phyloP scores from a whole-genome alignment of 2,113 vertebrate genomes.

The Eulemur macaco region DNA sequence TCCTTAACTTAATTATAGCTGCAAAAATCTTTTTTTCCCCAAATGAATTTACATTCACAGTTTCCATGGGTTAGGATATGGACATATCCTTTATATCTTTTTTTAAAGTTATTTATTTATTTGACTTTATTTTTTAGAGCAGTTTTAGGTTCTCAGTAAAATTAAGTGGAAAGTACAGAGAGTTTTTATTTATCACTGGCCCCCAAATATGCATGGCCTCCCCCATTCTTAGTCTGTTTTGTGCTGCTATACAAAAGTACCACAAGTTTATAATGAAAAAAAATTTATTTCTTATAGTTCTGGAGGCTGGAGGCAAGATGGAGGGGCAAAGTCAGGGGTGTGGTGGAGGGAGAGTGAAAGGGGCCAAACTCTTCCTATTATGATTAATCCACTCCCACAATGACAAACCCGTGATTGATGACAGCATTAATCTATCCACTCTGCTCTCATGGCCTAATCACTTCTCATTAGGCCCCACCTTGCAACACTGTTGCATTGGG shows the following conservation, averaged over 20 bases:
- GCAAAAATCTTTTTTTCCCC: background rate
- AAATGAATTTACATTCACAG: background rate
- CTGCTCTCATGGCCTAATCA: background rate
- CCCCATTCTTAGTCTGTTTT: background rate
- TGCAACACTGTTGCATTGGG: background rate
- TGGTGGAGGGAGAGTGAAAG: background rate
- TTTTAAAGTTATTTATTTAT: background rate
- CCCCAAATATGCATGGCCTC: background rate
- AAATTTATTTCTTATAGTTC: background rate
- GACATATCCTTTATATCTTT: background rate
- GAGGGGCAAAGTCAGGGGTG: too few relatives aligned
- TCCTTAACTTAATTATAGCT: background rate
- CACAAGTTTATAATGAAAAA: background rate
- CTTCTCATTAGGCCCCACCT: background rate
- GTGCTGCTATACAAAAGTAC: background rate
- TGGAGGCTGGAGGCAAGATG: background rate
- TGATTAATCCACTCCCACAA: background rate
- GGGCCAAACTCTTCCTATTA: background rate
- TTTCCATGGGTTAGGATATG: background rate
- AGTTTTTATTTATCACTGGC: background rate
- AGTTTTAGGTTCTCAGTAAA: background rate
- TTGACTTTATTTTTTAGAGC: background rate
- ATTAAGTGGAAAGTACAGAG: background rate
- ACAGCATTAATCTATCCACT: background rate
- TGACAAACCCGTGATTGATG: too few relatives aligned